Percentiles rank a stretch among this genome's conserved stretches.
These are phyloP conservation scores for Piscicola geometra DNA, from an alignment of 2,888 invertebrate genomes.

Conservation along the genomic window DNA sequence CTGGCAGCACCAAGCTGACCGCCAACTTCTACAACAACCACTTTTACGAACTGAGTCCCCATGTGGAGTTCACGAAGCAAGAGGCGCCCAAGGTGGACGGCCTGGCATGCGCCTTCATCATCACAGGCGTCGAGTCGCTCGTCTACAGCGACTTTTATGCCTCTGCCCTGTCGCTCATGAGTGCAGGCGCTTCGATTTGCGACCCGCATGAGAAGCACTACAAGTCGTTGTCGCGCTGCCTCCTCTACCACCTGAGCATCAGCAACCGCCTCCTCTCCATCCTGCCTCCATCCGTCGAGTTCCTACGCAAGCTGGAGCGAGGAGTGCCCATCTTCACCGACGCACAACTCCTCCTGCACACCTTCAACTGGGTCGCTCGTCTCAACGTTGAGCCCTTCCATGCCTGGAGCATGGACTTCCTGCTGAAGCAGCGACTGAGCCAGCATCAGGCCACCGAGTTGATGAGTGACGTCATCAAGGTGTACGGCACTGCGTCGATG, in stretches of 20 bases:
- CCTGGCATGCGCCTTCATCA: conserved; percentile 82
- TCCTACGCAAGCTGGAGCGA: conserved; percentile 73
- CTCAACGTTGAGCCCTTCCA: conserved; percentile 77
- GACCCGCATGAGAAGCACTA: conserved; percentile 39
- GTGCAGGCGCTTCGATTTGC: conserved; percentile 69
- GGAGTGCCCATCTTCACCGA: conserved; percentile 64
- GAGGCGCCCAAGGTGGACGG: conserved; percentile 85
- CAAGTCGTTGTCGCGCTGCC: conserved; percentile 63
- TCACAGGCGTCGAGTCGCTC: conserved; percentile 84
- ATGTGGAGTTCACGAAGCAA: conserved; percentile 45
- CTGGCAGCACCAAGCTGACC: conserved; percentile 20
- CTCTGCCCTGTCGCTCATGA: conserved; percentile 75
- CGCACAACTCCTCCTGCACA: conserved; percentile 71
- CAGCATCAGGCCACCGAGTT: conserved; percentile 48
- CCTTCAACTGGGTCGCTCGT: conserved; percentile 82
- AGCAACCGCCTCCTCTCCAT: conserved; percentile 77
- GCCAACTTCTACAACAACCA: neutral
- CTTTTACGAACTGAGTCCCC: conserved; percentile 1
- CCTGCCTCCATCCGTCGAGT: conserved; percentile 81
- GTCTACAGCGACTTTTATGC: conserved; percentile 81
- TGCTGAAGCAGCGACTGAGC: conserved; percentile 62
- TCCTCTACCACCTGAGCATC: conserved; percentile 83
- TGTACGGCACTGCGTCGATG: conserved; percentile 64
- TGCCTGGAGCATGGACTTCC: conserved; percentile 78
- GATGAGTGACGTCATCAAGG: conserved; percentile 58